These are phyloP conservation scores for Microtus montanus DNA, from an alignment of 2,113 vertebrate genomes.

Conservation along the genomic window DNA sequence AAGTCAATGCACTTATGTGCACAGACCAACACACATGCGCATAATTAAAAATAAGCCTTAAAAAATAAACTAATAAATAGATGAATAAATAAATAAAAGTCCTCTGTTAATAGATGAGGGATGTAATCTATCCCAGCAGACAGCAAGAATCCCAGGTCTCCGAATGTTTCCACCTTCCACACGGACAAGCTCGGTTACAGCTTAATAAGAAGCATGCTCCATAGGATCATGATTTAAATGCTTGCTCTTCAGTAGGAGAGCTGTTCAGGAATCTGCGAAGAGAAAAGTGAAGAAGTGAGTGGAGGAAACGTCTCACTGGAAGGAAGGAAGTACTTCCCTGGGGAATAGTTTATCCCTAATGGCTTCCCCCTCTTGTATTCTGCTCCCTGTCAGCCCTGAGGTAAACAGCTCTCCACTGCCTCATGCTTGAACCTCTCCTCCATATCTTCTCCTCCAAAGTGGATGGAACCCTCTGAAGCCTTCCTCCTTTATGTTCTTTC, in stretches of 20 bases:
- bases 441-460: not conserved
- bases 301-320: not conserved
- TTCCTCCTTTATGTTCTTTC: not conserved
- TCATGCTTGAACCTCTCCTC: too few relatives aligned
- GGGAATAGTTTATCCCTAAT: not conserved
- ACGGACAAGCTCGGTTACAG: not conserved
- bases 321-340: not conserved
- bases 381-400: not conserved
- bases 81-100: not conserved
- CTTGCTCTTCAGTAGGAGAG: not conserved
- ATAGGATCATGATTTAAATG: not conserved
- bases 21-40: fast-evolving
- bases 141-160: not conserved
- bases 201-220: not conserved
- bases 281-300: not conserved
- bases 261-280: not conserved
- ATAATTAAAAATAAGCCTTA: not conserved
- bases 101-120: not conserved
- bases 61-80: not conserved
- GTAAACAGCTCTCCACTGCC: not conserved
- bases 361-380: not conserved
- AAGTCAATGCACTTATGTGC: not conserved
- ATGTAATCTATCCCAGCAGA: not conserved
- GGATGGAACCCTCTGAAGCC: not conserved
- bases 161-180: not conserved